Conservation (phyloP, 1,140 invertebrate species). For the Drosophila lacertosa region DNA sequence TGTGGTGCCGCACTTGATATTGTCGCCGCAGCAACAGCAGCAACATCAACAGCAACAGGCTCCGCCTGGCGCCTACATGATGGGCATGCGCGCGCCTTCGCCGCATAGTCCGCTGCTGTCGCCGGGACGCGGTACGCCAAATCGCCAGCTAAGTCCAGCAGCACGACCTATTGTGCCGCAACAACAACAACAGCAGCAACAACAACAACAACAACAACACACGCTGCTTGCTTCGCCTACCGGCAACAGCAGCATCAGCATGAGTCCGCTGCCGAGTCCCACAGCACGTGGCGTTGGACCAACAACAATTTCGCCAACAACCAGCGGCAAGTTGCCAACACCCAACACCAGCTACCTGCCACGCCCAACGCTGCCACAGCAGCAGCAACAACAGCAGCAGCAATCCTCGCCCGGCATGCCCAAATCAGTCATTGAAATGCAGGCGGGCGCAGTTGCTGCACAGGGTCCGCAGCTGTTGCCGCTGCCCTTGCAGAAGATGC, state of each 20-base stretch:
- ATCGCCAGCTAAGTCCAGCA: constrained; percentile 64
- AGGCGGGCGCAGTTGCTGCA: constrained; percentile 18
- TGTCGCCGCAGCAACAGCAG: constrained; percentile 77
- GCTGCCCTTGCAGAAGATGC: constrained; percentile 74
- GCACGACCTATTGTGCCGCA: constrained; percentile 33
- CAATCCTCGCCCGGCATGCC: constrained; percentile 35
- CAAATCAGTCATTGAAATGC: constrained; percentile 67
- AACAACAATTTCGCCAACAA: constrained; percentile 51
- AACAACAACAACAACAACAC: constrained; percentile 28
- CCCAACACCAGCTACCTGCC: constrained; percentile 56
- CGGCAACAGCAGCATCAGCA: constrained; percentile 39
- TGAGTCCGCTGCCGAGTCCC: constrained; percentile 69
- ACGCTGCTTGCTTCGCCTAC: constrained; percentile 30
- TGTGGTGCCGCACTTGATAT: constrained; percentile 85
- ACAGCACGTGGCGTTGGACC: constrained; percentile 42
- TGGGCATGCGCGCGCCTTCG: constrained; percentile 65
- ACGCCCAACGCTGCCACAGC: constrained; percentile 26
- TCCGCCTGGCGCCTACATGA: constrained; percentile 46
- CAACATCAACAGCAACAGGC: constrained; percentile 21
- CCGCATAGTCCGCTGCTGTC: constrained; percentile 73
- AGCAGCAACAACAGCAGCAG: constrained; percentile 27
- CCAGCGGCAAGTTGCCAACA: constrained; percentile 29
- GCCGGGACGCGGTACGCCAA: constrained; percentile 62
- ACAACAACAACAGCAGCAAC: constrained; percentile 34
- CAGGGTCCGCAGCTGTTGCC: constrained; percentile 59